These are phyloP conservation scores for Drosophila anomalipes DNA, from an alignment of 2,888 invertebrate genomes.

Conservation along the genomic window DNA sequence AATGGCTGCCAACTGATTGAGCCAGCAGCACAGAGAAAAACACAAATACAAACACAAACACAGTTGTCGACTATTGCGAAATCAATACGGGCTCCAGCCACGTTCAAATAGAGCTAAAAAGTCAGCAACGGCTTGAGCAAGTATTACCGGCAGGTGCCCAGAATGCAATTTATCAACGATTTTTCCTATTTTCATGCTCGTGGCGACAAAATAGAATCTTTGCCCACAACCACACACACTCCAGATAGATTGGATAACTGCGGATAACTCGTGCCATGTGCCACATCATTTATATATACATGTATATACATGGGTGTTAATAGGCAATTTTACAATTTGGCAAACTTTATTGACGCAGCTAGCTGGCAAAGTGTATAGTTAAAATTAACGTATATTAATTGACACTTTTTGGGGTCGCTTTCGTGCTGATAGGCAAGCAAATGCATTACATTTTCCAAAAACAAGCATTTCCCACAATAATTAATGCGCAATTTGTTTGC, in stretches of 20 bases:
- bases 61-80: background rate
- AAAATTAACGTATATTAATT: background rate
- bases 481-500: background rate
- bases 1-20: slow-evolving; percentile 56
- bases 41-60: background rate
- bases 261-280: slow-evolving; percentile 39
- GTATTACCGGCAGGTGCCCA: slow-evolving; percentile 30
- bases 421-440: slow-evolving; percentile 1
- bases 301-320: slow-evolving; percentile 18
- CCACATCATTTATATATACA: slow-evolving; percentile 46
- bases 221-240: slow-evolving; percentile 23
- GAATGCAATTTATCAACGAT: slow-evolving; percentile 79
- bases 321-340: slow-evolving; percentile 52
- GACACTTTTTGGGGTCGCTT: background rate
- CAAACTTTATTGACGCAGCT: slow-evolving; percentile 25
- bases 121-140: slow-evolving; percentile 38
- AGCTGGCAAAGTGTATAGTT: slow-evolving; percentile 19
- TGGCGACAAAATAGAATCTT: slow-evolving; percentile 65
- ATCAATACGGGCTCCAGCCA: slow-evolving; percentile 53
- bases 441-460: background rate
- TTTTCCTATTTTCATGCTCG: slow-evolving; percentile 69
- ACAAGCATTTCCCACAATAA: background rate
- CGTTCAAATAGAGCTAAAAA: slow-evolving; percentile 54
- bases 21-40: slow-evolving; percentile 25
- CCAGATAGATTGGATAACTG: slow-evolving; percentile 3